Percentiles rank a stretch among this genome's conserved stretches.
Evolutionary conservation across 2,888 invertebrate genomes (phyloP).

Genomic region (Drosophila heteroneura): DNA sequence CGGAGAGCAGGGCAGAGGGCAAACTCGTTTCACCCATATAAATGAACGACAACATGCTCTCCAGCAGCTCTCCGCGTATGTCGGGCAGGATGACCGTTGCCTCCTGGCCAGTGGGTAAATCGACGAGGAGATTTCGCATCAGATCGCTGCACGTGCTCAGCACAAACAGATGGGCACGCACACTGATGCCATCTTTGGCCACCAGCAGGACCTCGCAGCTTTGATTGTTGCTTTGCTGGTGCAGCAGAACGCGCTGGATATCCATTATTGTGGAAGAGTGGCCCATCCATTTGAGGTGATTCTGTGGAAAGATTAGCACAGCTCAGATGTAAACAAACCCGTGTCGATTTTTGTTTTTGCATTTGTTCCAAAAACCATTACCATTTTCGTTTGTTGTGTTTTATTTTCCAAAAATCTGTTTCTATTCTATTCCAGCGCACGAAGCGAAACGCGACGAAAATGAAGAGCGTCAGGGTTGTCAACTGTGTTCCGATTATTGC

Average conservation of each 20-base stretch:
- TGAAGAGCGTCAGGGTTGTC: slow-evolving; percentile 51
- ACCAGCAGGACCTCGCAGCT: slow-evolving; percentile 83
- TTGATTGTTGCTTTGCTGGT: slow-evolving; percentile 69
- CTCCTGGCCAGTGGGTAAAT: slow-evolving; percentile 80
- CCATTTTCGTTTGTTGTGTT: slow-evolving; percentile 78
- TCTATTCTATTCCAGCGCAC: slow-evolving; percentile 67
- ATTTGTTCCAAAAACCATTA: slow-evolving; percentile 58
- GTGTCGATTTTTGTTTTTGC: slow-evolving; percentile 20
- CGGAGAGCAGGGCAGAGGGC: slow-evolving; percentile 81
- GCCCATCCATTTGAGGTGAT: slow-evolving; percentile 85
- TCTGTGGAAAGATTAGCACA: slow-evolving; percentile 53
- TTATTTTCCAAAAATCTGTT: slow-evolving; percentile 69
- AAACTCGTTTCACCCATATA: slow-evolving; percentile 84
- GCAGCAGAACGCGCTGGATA: slow-evolving; percentile 81
- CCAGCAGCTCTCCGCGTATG: slow-evolving; percentile 81
- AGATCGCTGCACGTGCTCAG: slow-evolving; percentile 84
- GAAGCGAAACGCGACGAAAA: slow-evolving; percentile 67
- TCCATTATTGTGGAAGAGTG: slow-evolving; percentile 84
- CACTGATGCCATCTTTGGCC: slow-evolving; percentile 80
- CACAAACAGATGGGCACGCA: slow-evolving; percentile 84
- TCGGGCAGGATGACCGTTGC: slow-evolving; percentile 84
- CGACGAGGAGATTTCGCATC: slow-evolving; percentile 80
- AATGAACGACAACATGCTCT: slow-evolving; percentile 83
- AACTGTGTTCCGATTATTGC: neutral
- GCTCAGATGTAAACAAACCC: slow-evolving; percentile 18